A percentile compares a stretch with the other conserved stretches of the same genome.
Conservation (phyloP, 2,888 invertebrate species). For the Notocelia uddmanniana region DNA sequence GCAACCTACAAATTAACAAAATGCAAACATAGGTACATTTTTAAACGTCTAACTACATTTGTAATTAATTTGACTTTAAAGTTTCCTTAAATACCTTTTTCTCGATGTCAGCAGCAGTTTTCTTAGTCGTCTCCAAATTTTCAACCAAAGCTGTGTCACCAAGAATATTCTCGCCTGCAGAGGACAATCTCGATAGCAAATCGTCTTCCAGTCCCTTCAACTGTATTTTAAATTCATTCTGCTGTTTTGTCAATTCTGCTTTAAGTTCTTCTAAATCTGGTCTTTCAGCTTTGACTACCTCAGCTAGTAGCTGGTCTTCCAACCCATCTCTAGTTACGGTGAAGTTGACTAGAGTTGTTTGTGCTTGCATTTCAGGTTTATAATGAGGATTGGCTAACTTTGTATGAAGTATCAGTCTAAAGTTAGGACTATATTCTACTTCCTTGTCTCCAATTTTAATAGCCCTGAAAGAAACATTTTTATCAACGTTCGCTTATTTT, state of each 20-base stretch:
- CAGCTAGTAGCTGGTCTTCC: conserved; percentile 97
- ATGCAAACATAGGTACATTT: neutral
- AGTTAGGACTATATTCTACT: conserved; percentile 95
- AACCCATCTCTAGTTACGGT: conserved; percentile 98
- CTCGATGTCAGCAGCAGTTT: conserved; percentile 98
- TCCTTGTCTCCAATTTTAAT: conserved; percentile 99
- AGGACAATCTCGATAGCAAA: conserved; percentile 94
- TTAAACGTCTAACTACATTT: neutral
- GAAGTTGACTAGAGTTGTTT: conserved; percentile 98
- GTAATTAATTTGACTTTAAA: neutral
- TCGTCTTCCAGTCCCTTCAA: conserved; percentile 97
- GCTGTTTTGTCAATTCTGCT: conserved; percentile 97
- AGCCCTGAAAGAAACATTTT: conserved; percentile 86
- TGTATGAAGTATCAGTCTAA: conserved; percentile 96
- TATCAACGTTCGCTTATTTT: neutral
- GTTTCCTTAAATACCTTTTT: conserved; percentile 86
- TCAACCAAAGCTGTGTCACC: conserved; percentile 98
- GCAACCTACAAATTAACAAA: conserved; percentile 83
- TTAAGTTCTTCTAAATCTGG: conserved; percentile 98
- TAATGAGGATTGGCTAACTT: conserved; percentile 99
- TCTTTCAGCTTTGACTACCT: conserved; percentile 98
- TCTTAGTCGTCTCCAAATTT: conserved; percentile 97
- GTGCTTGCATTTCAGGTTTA: conserved; percentile 99
- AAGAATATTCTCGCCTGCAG: conserved; percentile 96
- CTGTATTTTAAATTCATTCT: conserved; percentile 98